Evolutionary conservation across 1,140 invertebrate genomes (phyloP).

Genomic region (Oscheius sp.): DNA sequence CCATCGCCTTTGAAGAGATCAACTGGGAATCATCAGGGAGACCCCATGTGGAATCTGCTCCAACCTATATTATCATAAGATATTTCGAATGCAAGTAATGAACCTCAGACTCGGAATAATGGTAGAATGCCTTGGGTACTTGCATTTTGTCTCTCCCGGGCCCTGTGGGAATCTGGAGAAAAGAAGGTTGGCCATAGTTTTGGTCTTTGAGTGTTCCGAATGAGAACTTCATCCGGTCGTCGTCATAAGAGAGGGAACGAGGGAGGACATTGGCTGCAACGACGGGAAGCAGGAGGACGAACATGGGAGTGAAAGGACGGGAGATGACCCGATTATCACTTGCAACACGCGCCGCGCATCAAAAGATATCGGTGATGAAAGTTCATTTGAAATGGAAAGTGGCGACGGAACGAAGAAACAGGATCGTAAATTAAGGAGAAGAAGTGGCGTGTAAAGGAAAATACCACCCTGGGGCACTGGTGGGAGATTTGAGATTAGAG

Average conservation of each 20-base stretch:
- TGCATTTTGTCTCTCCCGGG: not conserved
- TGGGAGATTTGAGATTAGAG: no score
- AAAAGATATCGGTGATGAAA: no score
- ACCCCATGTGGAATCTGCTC: slow-evolving; percentile 11
- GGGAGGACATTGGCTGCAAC: not conserved
- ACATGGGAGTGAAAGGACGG: not conserved
- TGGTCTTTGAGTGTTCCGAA: not conserved
- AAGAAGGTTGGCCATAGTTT: not conserved
- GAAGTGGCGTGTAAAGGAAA: no score
- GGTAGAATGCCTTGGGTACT: slow-evolving; percentile 30
- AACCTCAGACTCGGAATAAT: slow-evolving; percentile 27
- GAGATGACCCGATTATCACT: slow-evolving; percentile 3
- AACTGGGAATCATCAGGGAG: slow-evolving; percentile 24
- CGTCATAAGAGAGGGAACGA: not conserved
- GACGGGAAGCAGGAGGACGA: not conserved
- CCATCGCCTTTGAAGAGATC: not conserved
- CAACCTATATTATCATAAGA: not conserved
- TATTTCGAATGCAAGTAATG: not conserved
- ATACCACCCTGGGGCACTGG: no score
- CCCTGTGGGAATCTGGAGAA: slow-evolving; percentile 22
- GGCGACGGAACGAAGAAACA: no score
- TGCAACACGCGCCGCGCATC: not conserved
- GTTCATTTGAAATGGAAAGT: no score
- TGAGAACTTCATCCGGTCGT: not conserved
- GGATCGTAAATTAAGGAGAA: no score